Evolutionary conservation across 2,888 invertebrate species (phyloP), one percentile per base, ranked within the genome.

Genomic region (Oasisia sp.): DNA sequence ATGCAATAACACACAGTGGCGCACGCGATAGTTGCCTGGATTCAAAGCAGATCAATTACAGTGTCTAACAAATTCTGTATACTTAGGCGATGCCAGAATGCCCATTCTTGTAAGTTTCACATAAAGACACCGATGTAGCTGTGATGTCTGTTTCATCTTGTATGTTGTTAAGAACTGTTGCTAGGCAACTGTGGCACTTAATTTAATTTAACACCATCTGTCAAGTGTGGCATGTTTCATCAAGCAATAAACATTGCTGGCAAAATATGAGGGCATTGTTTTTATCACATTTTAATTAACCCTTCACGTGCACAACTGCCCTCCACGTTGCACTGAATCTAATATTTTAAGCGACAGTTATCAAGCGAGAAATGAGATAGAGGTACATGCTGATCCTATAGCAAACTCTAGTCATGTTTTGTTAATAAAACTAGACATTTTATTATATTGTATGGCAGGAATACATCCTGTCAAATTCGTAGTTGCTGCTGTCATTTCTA

Each of bases 331-430:
- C 74, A 27, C 27, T 19, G 27, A 74, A 74, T 14, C 2, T 74
- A 74, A 74, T 27, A n/a, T n/a, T 27, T 74, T 27, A 74, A 7
- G 19, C 27, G 19, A 74, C 74, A 19, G 74, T 74, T 74, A 74
- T 74, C 74, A 74, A 74, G 7, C 27, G 74, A 74, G 74, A 74
- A 74, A 74, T 74, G 27, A 74, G 58, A 58, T 19, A 58, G 74
- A 27, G 74, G 74, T 74, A 74, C 74, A 27, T 74, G 27, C 74
- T 74, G 27, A 58, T 58, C 19, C 12, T 19, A 58, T 58, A 19
- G 58, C 58, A 58, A 58, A 74, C 74, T 74, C 74, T 74, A 74
- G 74, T 74, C 74, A 74, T 74, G 74, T n/a, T n/a, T 74, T 74
- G 74, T 74, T 74, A 74, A 74, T 74, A 74, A 19, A 50, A 14